Conservation (phyloP, 2,113 vertebrate species). For the Sorex araneus region DNA sequence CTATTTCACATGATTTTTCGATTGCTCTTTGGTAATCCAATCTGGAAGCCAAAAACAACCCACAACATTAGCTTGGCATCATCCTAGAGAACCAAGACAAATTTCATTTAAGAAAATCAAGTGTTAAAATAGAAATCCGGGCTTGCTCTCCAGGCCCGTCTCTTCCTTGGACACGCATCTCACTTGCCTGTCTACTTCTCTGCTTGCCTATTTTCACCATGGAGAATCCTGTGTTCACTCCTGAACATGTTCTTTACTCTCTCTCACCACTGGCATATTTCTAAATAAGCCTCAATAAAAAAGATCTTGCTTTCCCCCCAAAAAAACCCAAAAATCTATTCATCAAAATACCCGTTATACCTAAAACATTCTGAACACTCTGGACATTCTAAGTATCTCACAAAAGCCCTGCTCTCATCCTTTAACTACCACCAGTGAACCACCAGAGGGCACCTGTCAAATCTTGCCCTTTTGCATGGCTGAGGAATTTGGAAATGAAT, state of each 20-base stretch:
- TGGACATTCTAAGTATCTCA: constrained; percentile 6
- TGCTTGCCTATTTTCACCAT: too few relatives aligned
- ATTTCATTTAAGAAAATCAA: constrained; percentile 36
- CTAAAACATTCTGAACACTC: neutral
- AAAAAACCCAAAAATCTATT: neutral
- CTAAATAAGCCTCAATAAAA: too few relatives aligned
- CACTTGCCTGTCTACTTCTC: too few relatives aligned
- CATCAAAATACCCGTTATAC: too few relatives aligned
- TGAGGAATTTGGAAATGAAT: too few relatives aligned
- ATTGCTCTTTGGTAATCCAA: neutral
- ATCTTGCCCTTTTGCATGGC: neutral
- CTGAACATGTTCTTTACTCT: too few relatives aligned
- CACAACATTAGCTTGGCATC: neutral
- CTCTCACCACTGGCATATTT: too few relatives aligned
- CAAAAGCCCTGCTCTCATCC: neutral
- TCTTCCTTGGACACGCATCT: too few relatives aligned
- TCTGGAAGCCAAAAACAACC: too few relatives aligned
- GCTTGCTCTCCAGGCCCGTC: too few relatives aligned
- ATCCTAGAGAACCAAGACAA: constrained; percentile 45
- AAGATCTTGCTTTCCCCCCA: too few relatives aligned
- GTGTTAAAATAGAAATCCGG: constrained; percentile 5
- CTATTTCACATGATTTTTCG: neutral
- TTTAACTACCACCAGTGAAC: neutral
- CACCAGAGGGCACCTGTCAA: constrained; percentile 9
- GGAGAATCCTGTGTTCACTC: too few relatives aligned